phyloP scores from a whole-genome alignment of 2,113 vertebrate species.

The Cygnus buccinator region DNA sequence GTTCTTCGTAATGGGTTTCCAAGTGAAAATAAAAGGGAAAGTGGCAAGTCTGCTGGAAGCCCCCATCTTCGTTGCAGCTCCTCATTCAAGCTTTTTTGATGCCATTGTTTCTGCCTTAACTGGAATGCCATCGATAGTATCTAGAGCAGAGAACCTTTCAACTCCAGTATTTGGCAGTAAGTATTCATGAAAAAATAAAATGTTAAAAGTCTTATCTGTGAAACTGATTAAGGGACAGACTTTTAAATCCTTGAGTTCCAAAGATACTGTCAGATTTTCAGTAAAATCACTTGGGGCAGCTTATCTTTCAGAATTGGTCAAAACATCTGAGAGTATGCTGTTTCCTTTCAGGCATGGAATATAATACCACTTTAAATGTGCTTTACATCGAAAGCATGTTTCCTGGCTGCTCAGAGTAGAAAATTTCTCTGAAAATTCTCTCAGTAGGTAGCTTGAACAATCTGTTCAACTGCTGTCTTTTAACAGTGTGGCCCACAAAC shows the following conservation, averaged over 20 bases:
- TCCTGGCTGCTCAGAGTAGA: neutral
- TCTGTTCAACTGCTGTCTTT: neutral
- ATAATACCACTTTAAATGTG: neutral
- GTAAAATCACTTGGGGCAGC: neutral
- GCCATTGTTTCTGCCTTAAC: slow-evolving; percentile 87
- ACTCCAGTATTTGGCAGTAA: slow-evolving; percentile 91
- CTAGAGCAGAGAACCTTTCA: slow-evolving; percentile 87
- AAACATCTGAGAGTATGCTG: neutral
- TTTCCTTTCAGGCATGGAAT: neutral
- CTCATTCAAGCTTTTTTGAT: slow-evolving; percentile 96
- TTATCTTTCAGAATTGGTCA: neutral
- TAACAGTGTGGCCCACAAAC: neutral
- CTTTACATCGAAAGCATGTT: neutral
- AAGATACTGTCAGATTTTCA: neutral
- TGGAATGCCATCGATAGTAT: slow-evolving; percentile 91
- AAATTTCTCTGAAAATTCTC: neutral
- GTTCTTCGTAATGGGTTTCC: slow-evolving; percentile 91
- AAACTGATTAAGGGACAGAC: neutral
- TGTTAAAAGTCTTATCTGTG: neutral
- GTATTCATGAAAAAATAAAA: slow-evolving; percentile 48
- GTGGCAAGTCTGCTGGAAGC: slow-evolving; percentile 80
- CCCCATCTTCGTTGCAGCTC: slow-evolving; percentile 89
- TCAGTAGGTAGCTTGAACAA: neutral
- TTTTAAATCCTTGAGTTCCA: neutral
- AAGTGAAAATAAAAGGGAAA: slow-evolving; percentile 86